phyloP scores from a whole-genome alignment of 2,888 invertebrate species.

The Abrostola triplasia region DNA sequence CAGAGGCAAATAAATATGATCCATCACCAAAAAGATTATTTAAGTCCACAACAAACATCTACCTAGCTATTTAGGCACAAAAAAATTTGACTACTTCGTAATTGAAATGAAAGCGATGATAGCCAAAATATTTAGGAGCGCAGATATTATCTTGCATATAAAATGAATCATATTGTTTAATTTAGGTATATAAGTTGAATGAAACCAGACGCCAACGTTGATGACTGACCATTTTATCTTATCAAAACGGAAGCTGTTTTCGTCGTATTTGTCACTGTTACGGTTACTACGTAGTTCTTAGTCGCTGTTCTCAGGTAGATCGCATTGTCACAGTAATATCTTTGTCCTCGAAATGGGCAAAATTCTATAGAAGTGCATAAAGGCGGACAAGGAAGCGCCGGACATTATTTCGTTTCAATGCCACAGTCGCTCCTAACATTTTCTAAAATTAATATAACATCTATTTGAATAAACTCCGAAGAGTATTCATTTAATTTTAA shows the following conservation, averaged over 20 bases:
- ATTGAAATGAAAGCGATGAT: neutral
- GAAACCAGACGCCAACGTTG: neutral
- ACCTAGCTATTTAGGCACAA: neutral
- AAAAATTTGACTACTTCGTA: neutral
- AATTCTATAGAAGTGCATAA: constrained; percentile 3
- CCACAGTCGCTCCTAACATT: neutral
- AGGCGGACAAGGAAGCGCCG: constrained; percentile 6
- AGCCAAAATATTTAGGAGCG: no score
- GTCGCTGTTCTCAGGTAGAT: constrained; percentile 9
- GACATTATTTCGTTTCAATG: neutral
- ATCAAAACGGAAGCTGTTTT: constrained; percentile 48
- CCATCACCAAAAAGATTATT: neutral
- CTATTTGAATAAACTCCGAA: no score
- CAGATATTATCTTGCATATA: neutral
- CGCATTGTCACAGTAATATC: constrained; percentile 2
- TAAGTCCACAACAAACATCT: neutral
- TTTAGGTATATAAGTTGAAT: no score
- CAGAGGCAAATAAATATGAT: neutral
- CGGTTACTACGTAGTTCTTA: neutral
- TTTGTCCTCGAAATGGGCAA: neutral
- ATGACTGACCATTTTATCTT: constrained; percentile 43
- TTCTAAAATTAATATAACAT: no score
- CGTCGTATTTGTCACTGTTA: constrained; percentile 23
- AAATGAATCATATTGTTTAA: neutral
- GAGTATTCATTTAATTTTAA: no score